Percentiles rank a stretch among this genome's conserved stretches.
phyloP scores from a whole-genome alignment of 2,797 vertebrate species.

The Jordanella pulchra region DNA sequence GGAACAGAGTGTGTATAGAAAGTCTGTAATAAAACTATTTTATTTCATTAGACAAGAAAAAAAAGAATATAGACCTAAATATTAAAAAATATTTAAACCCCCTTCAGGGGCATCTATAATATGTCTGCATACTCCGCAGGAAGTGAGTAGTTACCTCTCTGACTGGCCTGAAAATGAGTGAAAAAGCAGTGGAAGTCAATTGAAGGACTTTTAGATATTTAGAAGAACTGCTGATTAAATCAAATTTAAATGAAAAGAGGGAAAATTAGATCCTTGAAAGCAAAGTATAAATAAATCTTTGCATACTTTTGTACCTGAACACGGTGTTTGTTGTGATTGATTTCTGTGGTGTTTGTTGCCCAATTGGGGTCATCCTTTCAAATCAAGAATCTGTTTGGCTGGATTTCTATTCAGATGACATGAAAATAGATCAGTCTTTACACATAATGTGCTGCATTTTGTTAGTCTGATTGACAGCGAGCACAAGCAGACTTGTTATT shows the following conservation, averaged over 20 bases:
- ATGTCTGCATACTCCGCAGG: too few relatives aligned
- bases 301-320: slow-evolving; percentile 22
- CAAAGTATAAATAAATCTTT: slow-evolving; percentile 1
- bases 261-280: slow-evolving; percentile 7
- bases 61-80: too few relatives aligned
- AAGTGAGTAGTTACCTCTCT: background rate
- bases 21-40: too few relatives aligned
- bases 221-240: background rate
- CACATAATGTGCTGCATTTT: slow-evolving; percentile 85
- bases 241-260: background rate
- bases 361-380: slow-evolving; percentile 50
- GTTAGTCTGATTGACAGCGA: slow-evolving; percentile 86
- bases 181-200: background rate
- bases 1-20: too few relatives aligned
- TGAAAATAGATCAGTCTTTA: slow-evolving; percentile 75
- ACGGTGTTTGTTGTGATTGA: slow-evolving; percentile 33
- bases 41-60: too few relatives aligned
- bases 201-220: background rate
- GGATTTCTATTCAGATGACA: slow-evolving; percentile 52
- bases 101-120: too few relatives aligned
- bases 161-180: background rate
- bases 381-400: slow-evolving; percentile 33
- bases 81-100: too few relatives aligned
- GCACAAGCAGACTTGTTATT: slow-evolving; percentile 83
- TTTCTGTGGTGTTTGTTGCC: slow-evolving; percentile 40